Conservation (phyloP, 2,888 invertebrate species). For the Ennomos erosarius region DNA sequence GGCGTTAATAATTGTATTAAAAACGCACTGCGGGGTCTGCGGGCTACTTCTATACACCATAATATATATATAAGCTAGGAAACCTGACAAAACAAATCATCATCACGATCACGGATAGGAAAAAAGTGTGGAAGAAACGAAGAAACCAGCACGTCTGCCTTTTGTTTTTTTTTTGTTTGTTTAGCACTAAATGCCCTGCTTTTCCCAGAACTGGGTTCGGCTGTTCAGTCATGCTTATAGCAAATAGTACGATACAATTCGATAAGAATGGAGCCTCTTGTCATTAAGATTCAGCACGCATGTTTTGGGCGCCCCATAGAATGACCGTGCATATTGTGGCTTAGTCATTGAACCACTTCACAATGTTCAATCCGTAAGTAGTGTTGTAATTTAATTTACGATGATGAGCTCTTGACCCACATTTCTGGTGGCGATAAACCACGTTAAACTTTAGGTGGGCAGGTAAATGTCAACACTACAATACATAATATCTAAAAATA, state of each 20-base stretch:
- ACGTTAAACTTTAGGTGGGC: slow-evolving; percentile 16
- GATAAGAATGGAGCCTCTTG: slow-evolving; percentile 12
- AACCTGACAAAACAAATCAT: no score
- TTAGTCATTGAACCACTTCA: slow-evolving; percentile 21
- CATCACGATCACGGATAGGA: background rate
- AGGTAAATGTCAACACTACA: slow-evolving; percentile 15
- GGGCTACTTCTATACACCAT: no score
- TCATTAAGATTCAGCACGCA: slow-evolving; percentile 33
- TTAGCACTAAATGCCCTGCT: slow-evolving; percentile 18
- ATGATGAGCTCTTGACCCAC: slow-evolving; percentile 25
- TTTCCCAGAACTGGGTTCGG: slow-evolving; percentile 16
- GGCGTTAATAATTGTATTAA: no score
- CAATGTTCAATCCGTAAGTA: slow-evolving; percentile 17
- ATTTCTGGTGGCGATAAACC: slow-evolving; percentile 16
- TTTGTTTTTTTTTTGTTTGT: slow-evolving; percentile 20
- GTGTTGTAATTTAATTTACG: slow-evolving; percentile 23
- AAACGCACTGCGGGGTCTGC: no score
- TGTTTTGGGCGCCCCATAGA: slow-evolving; percentile 12
- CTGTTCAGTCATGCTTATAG: slow-evolving; percentile 20
- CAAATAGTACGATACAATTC: slow-evolving; percentile 7
- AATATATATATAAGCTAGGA: no score
- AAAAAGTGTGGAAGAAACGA: background rate
- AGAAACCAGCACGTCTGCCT: slow-evolving; percentile 8
- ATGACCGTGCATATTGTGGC: background rate
- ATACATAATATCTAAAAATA: slow-evolving; percentile 13